phyloP scores from a whole-genome alignment of 2,888 invertebrate genomes.

The Lacanobia oleracea region DNA sequence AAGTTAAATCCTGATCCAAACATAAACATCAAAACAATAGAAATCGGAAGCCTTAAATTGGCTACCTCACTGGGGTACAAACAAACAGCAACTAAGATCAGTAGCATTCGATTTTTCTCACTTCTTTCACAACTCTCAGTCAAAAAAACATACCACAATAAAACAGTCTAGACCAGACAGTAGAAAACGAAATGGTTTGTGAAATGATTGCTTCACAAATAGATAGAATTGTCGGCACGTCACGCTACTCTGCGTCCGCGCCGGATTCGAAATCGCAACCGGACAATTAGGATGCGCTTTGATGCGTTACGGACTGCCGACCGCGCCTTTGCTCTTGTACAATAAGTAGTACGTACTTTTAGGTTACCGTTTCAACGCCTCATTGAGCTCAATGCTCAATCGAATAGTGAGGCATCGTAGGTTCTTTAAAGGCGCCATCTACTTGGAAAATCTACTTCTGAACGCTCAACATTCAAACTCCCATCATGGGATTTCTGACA shows the following conservation, averaged over 20 bases:
- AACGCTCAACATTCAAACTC: too few species aligned
- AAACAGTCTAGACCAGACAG: slow-evolving; percentile 41
- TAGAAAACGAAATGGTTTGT: slow-evolving; percentile 63
- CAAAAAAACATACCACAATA: neutral
- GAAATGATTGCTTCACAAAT: slow-evolving; percentile 68
- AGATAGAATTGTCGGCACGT: slow-evolving; percentile 68
- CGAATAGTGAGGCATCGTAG: neutral
- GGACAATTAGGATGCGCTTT: slow-evolving; percentile 78
- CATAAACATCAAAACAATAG: too few species aligned
- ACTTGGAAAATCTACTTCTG: too few species aligned
- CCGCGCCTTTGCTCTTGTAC: slow-evolving; percentile 60
- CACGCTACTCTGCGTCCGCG: slow-evolving; percentile 74
- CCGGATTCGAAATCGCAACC: slow-evolving; percentile 82
- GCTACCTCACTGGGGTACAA: neutral
- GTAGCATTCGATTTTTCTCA: neutral
- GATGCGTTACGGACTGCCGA: slow-evolving; percentile 77
- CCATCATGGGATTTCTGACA: too few species aligned
- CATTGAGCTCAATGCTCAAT: slow-evolving; percentile 16
- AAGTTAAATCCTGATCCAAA: too few species aligned
- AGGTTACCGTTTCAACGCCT: slow-evolving; percentile 37
- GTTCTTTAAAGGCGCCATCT: neutral
- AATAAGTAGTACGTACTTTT: slow-evolving; percentile 46
- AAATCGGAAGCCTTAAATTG: too few species aligned
- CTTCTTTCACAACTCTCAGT: neutral
- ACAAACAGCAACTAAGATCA: neutral